Conservation (phyloP, 2,113 vertebrate species). For the Anarhynchus alexandrinus region DNA sequence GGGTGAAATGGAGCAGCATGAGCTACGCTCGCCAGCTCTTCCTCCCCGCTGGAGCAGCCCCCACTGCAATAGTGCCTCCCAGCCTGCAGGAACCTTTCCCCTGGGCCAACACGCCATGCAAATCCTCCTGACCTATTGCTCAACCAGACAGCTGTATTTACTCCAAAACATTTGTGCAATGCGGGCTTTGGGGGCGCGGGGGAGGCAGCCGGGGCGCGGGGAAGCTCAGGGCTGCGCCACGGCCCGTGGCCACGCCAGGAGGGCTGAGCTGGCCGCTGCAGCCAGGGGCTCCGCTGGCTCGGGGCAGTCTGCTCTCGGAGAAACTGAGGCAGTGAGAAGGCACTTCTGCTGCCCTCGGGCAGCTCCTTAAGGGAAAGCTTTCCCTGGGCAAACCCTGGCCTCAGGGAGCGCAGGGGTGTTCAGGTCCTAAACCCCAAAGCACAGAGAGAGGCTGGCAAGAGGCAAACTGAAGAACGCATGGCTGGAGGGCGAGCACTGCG, state of each 20-base stretch:
- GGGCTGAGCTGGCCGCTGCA: background rate
- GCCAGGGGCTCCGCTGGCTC: background rate
- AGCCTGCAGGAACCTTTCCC: background rate
- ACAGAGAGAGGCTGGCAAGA: accelerated
- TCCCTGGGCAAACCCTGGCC: accelerated
- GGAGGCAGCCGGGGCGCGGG: background rate
- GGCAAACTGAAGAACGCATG: accelerated
- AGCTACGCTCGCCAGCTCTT: too few species aligned
- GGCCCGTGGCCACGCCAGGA: background rate
- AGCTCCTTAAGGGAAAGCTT: background rate
- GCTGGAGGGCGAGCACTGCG: background rate
- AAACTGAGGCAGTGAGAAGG: accelerated
- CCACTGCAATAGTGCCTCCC: background rate
- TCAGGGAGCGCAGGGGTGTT: accelerated
- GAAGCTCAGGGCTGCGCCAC: background rate
- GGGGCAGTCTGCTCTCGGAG: accelerated
- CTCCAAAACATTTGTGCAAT: background rate
- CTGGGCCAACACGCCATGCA: background rate
- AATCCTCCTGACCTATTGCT: constrained; percentile 25
- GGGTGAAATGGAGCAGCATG: background rate
- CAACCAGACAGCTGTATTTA: background rate
- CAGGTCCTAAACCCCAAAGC: background rate
- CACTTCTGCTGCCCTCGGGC: background rate
- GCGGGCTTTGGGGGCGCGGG: accelerated
- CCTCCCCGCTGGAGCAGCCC: background rate